Conservation (phyloP, 2,113 vertebrate genomes). For the Xenopus borealis region DNA sequence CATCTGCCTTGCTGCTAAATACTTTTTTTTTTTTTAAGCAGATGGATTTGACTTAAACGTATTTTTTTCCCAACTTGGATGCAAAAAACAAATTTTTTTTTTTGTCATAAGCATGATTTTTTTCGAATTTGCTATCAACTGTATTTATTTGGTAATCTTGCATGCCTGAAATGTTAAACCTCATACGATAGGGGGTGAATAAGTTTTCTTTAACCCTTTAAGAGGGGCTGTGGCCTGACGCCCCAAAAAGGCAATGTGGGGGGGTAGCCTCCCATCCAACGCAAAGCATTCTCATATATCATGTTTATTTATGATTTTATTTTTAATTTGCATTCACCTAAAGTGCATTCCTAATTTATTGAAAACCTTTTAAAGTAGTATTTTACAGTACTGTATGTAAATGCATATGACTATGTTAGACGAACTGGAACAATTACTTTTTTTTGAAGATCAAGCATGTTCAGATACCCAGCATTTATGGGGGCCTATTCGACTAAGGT, state of each 20-base stretch:
- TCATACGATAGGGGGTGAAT: conserved; percentile 72
- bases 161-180: conserved; percentile 85
- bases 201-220: conserved; percentile 72
- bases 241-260: no score
- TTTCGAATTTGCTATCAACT: conserved; percentile 72
- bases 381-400: conserved; percentile 85
- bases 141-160: conserved; percentile 80
- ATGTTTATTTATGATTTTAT: conserved; percentile 50
- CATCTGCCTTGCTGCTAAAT: conserved; percentile 86
- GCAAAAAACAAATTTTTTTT: conserved; percentile 62
- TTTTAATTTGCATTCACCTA: conserved; percentile 85
- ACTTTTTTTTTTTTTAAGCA: conserved; percentile 57
- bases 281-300: not conserved
- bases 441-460: conserved; percentile 86
- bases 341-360: conserved; percentile 92
- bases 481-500: conserved; percentile 80
- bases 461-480: conserved; percentile 85
- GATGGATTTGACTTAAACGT: conserved; percentile 66
- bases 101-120: conserved; percentile 84
- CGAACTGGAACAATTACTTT: conserved; percentile 80
- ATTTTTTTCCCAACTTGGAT: conserved; percentile 71
- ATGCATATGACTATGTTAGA: conserved; percentile 90
- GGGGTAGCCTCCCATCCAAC: not conserved
- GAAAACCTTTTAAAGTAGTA: conserved; percentile 72
- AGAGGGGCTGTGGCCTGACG: not conserved